Evolutionary conservation across 2,888 invertebrate genomes (phyloP).

Genomic region (Calephelis perditalis): DNA sequence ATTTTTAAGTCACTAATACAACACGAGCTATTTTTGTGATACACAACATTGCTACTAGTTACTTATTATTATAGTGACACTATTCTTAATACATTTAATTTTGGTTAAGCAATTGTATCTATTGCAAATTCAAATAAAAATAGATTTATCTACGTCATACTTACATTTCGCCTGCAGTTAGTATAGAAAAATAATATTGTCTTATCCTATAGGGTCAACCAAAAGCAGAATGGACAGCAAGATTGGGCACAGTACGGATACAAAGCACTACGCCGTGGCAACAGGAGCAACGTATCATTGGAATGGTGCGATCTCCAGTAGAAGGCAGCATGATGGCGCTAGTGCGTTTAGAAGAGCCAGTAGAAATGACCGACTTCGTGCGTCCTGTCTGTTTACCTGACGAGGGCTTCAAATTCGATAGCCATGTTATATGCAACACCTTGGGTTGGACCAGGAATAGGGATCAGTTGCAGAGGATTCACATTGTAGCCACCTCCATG

Average conservation of each 20-base stretch:
- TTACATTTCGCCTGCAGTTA: no score
- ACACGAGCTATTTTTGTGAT: no score
- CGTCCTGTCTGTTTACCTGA: constrained; percentile 89
- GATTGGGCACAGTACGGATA: constrained; percentile 86
- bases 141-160: no score
- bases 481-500: constrained; percentile 86
- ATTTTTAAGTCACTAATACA: no score
- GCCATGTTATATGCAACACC: constrained; percentile 83
- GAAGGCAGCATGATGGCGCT: constrained; percentile 92
- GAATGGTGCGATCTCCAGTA: constrained; percentile 93
- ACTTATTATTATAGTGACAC: no score
- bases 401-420: constrained; percentile 48
- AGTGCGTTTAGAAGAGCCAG: constrained; percentile 86
- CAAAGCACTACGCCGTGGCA: constrained; percentile 92
- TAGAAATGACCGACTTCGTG: constrained; percentile 88
- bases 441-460: constrained; percentile 92
- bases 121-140: no score
- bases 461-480: constrained; percentile 89
- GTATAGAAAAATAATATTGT: no score
- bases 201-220: constrained; percentile 82
- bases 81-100: no score
- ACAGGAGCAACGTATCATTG: constrained; percentile 88
- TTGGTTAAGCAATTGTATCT: no score
- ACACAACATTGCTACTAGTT: no score
- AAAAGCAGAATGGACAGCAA: constrained; percentile 91